Base-by-base conservation (phyloP, 2,113 vertebrate species). In the Athene noctua region DNA sequence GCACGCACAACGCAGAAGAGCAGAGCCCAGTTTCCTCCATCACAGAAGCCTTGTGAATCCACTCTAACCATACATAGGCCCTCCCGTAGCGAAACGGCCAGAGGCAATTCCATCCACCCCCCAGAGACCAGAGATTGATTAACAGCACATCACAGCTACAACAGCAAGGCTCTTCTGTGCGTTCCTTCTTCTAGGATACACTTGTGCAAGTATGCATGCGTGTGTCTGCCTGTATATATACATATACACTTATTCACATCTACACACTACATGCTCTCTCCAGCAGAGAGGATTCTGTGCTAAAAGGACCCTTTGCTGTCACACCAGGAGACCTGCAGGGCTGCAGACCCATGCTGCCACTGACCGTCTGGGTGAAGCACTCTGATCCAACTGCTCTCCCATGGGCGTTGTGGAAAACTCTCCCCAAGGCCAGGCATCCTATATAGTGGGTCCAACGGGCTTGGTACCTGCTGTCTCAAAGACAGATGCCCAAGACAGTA, bases 401-500 rank as follows among this genome's bases (percentile, higher is more conserved):
- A 8, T 4, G 5, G 5, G 21, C 4, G 20, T 40, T 51, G 38
- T 23, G 36, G 40, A 75, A 84, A 88, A 51, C 40, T 57, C 40
- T 59, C 6, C 38, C 10, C 17, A 13, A 11, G 30, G 54, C 23
- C 36, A 79, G 12, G 20, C 13, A 17, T 34, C 12, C 68, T 44
- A 87, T 2, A 25, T 2, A 81, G 42, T 13, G 5, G 49, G 36
- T 63, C 57, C 32, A n/a, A 36, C 0, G 0, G 42, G 23, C 73
- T 70, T 47, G 44, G 22, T 13, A 67, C 40, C 65, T 68, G 36
- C 55, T 42, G 34, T 11, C 32, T 34, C 42, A 68, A 68, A 70
- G 49, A 40, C 59, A 57, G 54, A 55, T 78, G 23, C 10, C 12
- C 78, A 62, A 54, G 26, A 47, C 61, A 58, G 7, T 68, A 70